phyloP scores from a whole-genome alignment of 2,113 vertebrate species.

The Ellobius talpinus region DNA sequence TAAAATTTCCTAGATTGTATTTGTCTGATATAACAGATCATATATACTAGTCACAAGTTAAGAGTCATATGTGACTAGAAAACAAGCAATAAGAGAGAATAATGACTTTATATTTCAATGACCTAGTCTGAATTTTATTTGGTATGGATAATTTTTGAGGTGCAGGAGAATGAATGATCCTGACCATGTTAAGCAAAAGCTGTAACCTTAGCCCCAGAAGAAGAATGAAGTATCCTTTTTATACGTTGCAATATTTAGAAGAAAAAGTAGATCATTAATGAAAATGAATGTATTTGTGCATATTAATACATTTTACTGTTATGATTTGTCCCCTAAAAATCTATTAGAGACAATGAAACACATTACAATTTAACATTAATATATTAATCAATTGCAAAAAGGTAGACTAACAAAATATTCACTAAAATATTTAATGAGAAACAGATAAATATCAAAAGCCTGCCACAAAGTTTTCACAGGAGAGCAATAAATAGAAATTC shows the following conservation, averaged over 20 bases:
- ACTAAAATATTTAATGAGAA: not conserved
- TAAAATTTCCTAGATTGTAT: not conserved
- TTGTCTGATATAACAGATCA: not conserved
- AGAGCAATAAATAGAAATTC: not conserved
- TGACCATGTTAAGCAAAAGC: not conserved
- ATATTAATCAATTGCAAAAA: not conserved
- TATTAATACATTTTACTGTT: not conserved
- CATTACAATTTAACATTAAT: slow-evolving; percentile 20
- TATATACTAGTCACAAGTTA: not conserved
- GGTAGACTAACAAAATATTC: not conserved
- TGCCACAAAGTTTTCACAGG: not conserved
- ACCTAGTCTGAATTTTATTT: not conserved
- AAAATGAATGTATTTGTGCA: not conserved
- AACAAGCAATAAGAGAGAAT: not conserved
- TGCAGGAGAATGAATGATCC: not conserved
- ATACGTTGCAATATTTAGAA: not conserved
- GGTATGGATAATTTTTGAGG: not conserved
- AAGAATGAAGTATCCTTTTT: not conserved
- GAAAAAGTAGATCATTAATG: not conserved
- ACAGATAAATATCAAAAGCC: not conserved
- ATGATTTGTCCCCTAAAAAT: not conserved
- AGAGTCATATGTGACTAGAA: not conserved
- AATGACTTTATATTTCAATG: not conserved
- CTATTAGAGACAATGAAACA: not conserved
- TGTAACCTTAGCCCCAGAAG: not conserved